Conservation (phyloP, 2,888 invertebrate species). For the Thecophora atra region DNA sequence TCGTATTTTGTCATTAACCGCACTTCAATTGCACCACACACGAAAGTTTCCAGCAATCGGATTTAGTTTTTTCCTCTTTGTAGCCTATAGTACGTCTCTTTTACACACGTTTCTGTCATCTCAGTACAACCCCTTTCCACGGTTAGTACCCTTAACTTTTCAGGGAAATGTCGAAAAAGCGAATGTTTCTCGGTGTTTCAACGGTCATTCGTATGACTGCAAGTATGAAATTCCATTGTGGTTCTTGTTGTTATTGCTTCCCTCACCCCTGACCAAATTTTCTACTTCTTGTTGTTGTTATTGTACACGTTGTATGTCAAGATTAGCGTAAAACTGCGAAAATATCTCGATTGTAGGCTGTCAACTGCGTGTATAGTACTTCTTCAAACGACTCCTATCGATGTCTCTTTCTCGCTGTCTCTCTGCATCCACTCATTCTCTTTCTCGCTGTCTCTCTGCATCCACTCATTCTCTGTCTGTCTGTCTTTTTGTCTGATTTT, state of each 20-base stretch:
- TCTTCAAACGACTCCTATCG: too few species aligned
- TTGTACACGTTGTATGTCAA: background rate
- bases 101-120: background rate
- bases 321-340: slow-evolving; percentile 19
- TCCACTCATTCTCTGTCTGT: background rate
- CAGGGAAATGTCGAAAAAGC: background rate
- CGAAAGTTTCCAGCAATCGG: slow-evolving; percentile 6
- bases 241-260: slow-evolving; percentile 1
- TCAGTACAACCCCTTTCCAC: too few species aligned
- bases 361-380: background rate
- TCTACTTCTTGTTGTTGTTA: slow-evolving; percentile 10
- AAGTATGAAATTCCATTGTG: background rate
- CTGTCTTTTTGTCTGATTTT: too few species aligned
- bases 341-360: slow-evolving; percentile 8
- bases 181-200: background rate
- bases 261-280: too few species aligned
- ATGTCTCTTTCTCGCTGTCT: background rate
- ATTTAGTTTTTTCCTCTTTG: slow-evolving; percentile 13
- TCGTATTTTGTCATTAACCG: slow-evolving; percentile 10
- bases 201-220: background rate
- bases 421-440: too few species aligned
- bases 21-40: slow-evolving; percentile 25
- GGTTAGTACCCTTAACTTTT: background rate
- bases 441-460: background rate
- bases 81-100: background rate